These are phyloP conservation scores for Diadumene lineata DNA, from an alignment of 92 coral and sea anemone genomes.

Conservation along the genomic window DNA sequence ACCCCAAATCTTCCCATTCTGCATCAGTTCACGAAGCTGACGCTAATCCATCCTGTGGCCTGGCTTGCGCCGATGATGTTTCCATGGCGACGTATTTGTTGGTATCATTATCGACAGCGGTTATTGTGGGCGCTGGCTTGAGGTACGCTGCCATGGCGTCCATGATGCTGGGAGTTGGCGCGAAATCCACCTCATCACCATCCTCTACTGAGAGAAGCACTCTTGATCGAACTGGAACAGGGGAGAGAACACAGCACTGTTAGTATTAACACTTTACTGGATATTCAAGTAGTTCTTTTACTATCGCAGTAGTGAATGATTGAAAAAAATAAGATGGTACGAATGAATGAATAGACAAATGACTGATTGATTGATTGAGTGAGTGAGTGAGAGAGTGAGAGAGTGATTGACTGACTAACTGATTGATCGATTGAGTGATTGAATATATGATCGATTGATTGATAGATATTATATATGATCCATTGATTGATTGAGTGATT, in stretches of 20 bases:
- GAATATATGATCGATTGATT: too few species aligned
- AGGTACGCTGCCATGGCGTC: constrained; percentile 72
- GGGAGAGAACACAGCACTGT: not conserved
- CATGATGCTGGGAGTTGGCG: constrained; percentile 60
- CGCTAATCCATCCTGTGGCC: constrained; percentile 56
- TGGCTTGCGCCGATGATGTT: constrained; percentile 62
- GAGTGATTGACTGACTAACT: too few species aligned
- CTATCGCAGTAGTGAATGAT: too few species aligned
- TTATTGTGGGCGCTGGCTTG: constrained; percentile 70
- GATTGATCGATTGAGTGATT: too few species aligned
- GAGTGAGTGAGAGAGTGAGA: too few species aligned
- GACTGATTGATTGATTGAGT: too few species aligned
- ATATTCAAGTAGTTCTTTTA: too few species aligned
- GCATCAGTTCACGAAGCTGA: constrained; percentile 50
- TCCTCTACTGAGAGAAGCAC: constrained; percentile 88
- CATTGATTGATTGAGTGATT: too few species aligned
- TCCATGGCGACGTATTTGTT: constrained; percentile 71
- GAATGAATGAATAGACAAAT: too few species aligned
- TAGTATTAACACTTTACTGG: too few species aligned
- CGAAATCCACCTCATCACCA: constrained; percentile 65
- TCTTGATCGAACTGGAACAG: constrained; percentile 73
- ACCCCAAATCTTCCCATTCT: constrained; percentile 9
- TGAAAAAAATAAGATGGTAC: too few species aligned
- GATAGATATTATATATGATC: too few species aligned
- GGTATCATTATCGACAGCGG: constrained; percentile 68